phyloP scores from a whole-genome alignment of 2,888 invertebrate genomes.

The Limnephilus rhombicus region DNA sequence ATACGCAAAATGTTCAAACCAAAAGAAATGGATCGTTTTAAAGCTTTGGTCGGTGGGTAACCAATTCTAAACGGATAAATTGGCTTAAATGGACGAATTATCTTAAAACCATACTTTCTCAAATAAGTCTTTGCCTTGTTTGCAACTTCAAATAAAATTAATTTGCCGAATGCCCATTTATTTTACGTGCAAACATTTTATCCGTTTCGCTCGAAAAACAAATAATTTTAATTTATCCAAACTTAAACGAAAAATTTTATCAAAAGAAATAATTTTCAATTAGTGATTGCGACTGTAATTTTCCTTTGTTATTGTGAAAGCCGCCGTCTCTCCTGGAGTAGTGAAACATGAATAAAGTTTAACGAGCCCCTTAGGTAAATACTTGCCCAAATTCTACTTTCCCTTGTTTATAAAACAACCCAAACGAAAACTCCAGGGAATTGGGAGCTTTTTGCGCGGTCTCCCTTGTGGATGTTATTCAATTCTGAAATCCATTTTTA shows the following conservation, averaged over 20 bases:
- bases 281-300: conserved; percentile 46
- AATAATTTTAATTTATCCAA: conserved; percentile 49
- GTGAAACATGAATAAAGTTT: conserved; percentile 55
- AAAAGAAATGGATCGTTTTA: background rate
- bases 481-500: conserved; percentile 35
- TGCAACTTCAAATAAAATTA: conserved; percentile 5
- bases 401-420: conserved; percentile 47
- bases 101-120: background rate
- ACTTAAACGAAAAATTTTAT: conserved; percentile 50
- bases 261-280: conserved; percentile 55
- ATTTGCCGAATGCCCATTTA: background rate
- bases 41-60: background rate
- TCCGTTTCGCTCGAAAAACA: conserved; percentile 29
- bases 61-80: background rate
- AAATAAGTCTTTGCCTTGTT: background rate
- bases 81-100: background rate
- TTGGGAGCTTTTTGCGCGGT: conserved; percentile 32
- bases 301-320: conserved; percentile 48
- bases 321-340: conserved; percentile 37
- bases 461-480: conserved; percentile 17
- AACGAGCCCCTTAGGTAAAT: conserved; percentile 55
- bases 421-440: conserved; percentile 38
- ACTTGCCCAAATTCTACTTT: conserved; percentile 49
- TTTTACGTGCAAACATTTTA: conserved; percentile 16
- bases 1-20: background rate